A percentile compares a stretch with the other conserved stretches of the same genome.
Evolutionary conservation across 2,888 invertebrate genomes (phyloP).

Genomic region (Philaethria dido): DNA sequence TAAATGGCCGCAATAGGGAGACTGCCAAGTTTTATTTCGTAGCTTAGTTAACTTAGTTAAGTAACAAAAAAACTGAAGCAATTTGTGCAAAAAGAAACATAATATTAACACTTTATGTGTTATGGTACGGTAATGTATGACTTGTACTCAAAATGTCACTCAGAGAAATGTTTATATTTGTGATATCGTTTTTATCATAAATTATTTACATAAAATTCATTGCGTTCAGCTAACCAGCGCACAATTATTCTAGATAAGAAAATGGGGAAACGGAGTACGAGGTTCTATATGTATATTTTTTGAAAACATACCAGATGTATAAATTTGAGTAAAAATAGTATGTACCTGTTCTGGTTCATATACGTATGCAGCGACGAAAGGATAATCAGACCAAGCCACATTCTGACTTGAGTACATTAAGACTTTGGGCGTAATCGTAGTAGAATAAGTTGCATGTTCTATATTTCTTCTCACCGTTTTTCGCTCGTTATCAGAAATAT

Average conservation of each 20-base stretch:
- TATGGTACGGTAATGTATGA: background rate
- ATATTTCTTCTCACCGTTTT: constrained; percentile 1
- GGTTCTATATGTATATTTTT: too few relatives aligned
- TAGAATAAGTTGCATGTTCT: background rate
- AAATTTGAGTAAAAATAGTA: constrained; percentile 15
- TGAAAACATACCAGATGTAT: background rate
- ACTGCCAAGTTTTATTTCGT: constrained; percentile 9
- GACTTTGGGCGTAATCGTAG: background rate
- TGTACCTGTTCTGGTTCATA: constrained; percentile 70
- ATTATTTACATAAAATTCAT: background rate
- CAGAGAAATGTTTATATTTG: background rate
- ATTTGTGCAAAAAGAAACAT: background rate
- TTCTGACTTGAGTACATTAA: constrained; percentile 36
- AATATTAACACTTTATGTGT: too few relatives aligned
- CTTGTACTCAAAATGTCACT: background rate
- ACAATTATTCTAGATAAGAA: background rate
- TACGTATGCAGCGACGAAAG: constrained; percentile 68
- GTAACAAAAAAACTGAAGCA: background rate
- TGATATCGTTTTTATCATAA: background rate
- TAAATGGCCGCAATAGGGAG: constrained; percentile 4
- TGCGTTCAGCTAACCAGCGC: background rate
- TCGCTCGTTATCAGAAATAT: constrained; percentile 23
- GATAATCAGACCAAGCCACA: constrained; percentile 62
- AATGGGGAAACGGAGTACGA: background rate
- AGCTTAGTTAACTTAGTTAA: background rate